Percentiles rank a stretch among this genome's conserved stretches.
Evolutionary conservation across 2,888 invertebrate genomes (phyloP).

Genomic region (Druceiella hillmani): DNA sequence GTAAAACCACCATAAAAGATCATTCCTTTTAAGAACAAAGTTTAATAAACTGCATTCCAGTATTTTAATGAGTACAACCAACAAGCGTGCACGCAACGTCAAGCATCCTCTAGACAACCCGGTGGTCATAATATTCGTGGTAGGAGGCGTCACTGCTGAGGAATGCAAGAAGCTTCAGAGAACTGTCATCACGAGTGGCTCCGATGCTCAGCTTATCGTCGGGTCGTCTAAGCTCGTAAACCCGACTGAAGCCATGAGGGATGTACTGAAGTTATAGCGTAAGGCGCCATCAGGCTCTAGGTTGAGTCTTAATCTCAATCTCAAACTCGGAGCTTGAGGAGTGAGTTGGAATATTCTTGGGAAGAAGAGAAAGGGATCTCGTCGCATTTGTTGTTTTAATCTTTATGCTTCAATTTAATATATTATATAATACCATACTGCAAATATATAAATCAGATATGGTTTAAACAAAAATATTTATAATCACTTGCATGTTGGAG

Average conservation of each 20-base stretch:
- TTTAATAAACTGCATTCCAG: slow-evolving; percentile 34
- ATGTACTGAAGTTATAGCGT: slow-evolving; percentile 30
- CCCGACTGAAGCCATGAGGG: slow-evolving; percentile 39
- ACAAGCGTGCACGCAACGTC: slow-evolving; percentile 34
- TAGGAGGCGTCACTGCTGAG: slow-evolving; percentile 62
- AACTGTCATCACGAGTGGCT: slow-evolving; percentile 43
- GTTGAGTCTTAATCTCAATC: too few relatives aligned
- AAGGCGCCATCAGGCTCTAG: too few relatives aligned
- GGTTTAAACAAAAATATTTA: too few relatives aligned
- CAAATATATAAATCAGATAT: too few relatives aligned
- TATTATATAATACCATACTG: too few relatives aligned
- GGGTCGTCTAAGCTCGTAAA: slow-evolving; percentile 39
- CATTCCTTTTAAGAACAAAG: background rate
- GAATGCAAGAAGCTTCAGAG: slow-evolving; percentile 53
- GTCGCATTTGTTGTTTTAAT: too few relatives aligned
- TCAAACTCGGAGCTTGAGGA: too few relatives aligned
- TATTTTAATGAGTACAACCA: slow-evolving; percentile 50
- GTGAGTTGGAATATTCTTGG: too few relatives aligned
- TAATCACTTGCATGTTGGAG: too few relatives aligned
- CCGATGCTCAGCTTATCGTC: slow-evolving; percentile 39
- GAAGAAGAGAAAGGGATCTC: too few relatives aligned
- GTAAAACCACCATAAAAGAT: background rate
- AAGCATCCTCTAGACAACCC: slow-evolving; percentile 60
- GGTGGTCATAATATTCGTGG: slow-evolving; percentile 56
- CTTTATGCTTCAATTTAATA: too few relatives aligned